Base-by-base conservation (phyloP, 2,888 invertebrate genomes). In the Keiferia lycopersicella region DNA sequence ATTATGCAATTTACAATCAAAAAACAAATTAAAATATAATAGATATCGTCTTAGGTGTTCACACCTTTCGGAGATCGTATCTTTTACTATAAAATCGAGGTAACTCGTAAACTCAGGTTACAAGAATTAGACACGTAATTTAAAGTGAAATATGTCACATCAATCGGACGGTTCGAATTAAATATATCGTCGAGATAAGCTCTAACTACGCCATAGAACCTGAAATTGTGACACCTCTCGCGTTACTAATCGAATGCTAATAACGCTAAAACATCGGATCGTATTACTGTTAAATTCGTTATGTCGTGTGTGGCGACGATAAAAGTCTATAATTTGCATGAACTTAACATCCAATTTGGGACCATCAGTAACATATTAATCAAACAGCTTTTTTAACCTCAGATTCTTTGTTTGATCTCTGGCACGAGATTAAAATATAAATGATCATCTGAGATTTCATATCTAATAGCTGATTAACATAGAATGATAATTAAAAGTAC, bases 191-290 rank as follows among this genome's bases (percentile, higher is more conserved):
- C 66, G 65, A 67, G 68, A 69, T 65, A 67, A 66, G 68, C 73
- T 72, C 74, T 73, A 74, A 80, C 74, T 71, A 73, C 78, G 66
- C 64, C 66, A 65, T 69, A 66, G 65, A 72, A 69, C 70, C 74
- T 73, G 72, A 80, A 79, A 77, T 80, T 79, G 73, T 76, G 75
- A 79, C 75, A 76, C 76, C 77, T 84, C 81, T 88, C 80, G 73
- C 79, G 82, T 87, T 83, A 84, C 86, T 85, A 85, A 87, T 84
- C 79, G 81, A 79, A 82, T 79, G 78, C 83, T 84, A 84, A 86
- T 86, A 80, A 79, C 74, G 73, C 65, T 67, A 66, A 67, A 68
- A 66, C 58, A 64, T 77, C 74, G 74, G 70, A 79, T 86, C 80
- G 73, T 74, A 75, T 87, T 84, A 82, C 85, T 77, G 75, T 79